Evolutionary conservation across 2,113 vertebrate genomes (phyloP), one percentile per base, ranked within the genome.

Genomic region (Sylvia atricapilla): DNA sequence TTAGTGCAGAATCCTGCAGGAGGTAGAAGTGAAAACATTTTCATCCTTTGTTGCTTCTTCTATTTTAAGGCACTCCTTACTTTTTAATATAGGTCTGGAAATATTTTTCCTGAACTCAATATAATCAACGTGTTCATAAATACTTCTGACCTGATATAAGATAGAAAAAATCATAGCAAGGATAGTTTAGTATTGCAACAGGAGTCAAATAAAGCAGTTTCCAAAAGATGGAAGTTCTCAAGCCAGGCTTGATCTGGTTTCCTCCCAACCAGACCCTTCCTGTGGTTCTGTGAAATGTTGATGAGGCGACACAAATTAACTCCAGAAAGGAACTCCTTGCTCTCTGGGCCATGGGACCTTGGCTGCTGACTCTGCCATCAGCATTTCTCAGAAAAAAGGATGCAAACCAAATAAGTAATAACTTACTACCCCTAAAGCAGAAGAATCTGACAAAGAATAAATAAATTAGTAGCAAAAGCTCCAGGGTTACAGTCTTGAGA

Each of bases 391-490:
- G 37, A 35, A 87, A n/a, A 62, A 56, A 73, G 33, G 50, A 70
- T 64, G 28, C 20, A 78, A 86, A 91, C 41, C 83, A 87, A 89
- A 25, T 17, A 78, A 85, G 17, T 68, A 78, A 64, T 59, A 79
- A 60, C 49, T 79, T 67, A 75, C 49, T 31, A 53, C 17, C 27
- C 56, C 56, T 84, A 77, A 77, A 92, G 83, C 63, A 68, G 56
- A 78, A 87, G 64, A 78, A 81, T 17, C 46, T 39, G 50, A 77
- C 50, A 81, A 88, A 85, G 50, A 79, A 94, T 85, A 94, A 94
- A 94, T 83, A 92, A 87, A 90, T 67, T 23, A 94, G 41, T 35
- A 89, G 44, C 53, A 78, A 72, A 90, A 91, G 44, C 87, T 87
- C 60, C 15, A 33, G 58, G 69, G 64, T 64, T 83, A 44, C 24